Conservation (phyloP, 2,113 vertebrate genomes). For the Amphilophus citrinellus region DNA sequence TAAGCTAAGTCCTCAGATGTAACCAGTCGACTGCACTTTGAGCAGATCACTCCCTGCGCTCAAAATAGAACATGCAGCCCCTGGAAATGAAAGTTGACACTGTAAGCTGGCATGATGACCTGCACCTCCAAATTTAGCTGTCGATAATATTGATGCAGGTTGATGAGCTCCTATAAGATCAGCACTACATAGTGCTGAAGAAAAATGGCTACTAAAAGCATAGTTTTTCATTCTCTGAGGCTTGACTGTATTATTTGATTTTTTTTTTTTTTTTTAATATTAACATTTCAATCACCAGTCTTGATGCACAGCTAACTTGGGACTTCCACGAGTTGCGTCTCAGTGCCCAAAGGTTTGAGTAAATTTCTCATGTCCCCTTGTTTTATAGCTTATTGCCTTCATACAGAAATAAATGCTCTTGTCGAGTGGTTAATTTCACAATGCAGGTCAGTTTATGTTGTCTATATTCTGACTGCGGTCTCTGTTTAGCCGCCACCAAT, state of each 20-base stretch:
- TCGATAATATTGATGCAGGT: conserved; percentile 48
- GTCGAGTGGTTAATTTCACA: conserved; percentile 8
- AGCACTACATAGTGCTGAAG: background rate
- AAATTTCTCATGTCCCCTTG: conserved; percentile 21
- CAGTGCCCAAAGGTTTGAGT: conserved; percentile 16
- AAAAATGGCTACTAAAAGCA: conserved; percentile 20
- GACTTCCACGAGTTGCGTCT: conserved; percentile 24
- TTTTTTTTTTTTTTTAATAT: conserved; percentile 6
- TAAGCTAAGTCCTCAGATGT: conserved; percentile 48
- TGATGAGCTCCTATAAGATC: conserved; percentile 50
- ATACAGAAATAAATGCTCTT: conserved; percentile 4
- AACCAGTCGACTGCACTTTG: conserved; percentile 51
- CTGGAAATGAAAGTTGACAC: conserved; percentile 74
- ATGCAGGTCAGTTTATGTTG: background rate
- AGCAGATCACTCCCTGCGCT: conserved; percentile 34
- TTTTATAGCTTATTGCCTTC: conserved; percentile 17
- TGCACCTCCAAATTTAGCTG: conserved; percentile 66
- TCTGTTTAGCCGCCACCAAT: background rate
- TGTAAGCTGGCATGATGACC: conserved; percentile 58
- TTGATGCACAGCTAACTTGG: conserved; percentile 15
- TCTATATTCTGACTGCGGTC: background rate
- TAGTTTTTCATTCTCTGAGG: conserved; percentile 26
- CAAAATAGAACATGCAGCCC: conserved; percentile 68
- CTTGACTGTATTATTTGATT: conserved; percentile 22
- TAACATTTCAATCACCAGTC: conserved; percentile 29